Conservation (phyloP, 1,140 invertebrate species). For the Drosophila carrolli region DNA sequence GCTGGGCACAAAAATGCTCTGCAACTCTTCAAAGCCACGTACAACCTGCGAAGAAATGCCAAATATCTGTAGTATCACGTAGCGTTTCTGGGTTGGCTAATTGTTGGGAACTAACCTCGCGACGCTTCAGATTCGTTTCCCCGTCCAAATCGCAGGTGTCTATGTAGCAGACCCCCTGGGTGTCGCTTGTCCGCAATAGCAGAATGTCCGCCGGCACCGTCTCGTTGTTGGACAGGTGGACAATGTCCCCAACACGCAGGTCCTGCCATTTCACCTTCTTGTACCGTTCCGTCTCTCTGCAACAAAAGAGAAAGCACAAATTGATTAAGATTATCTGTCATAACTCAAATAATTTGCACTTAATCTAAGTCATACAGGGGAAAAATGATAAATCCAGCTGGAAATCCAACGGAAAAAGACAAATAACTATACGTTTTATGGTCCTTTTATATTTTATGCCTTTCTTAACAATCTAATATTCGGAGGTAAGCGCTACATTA, state of each 20-base stretch:
- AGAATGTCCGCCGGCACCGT: slow-evolving; percentile 98
- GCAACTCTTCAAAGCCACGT: slow-evolving; percentile 86
- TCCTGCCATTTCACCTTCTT: slow-evolving; percentile 95
- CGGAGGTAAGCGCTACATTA: too few relatives aligned
- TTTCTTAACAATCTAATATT: too few relatives aligned
- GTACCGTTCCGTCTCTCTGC: slow-evolving; percentile 92
- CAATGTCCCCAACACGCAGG: slow-evolving; percentile 96
- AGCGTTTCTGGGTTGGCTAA: slow-evolving; percentile 6
- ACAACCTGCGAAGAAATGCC: slow-evolving; percentile 64
- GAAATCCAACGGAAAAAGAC: neutral
- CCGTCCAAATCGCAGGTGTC: slow-evolving; percentile 99
- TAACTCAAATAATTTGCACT: slow-evolving; percentile 1
- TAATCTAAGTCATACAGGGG: neutral
- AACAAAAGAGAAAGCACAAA: slow-evolving; percentile 3
- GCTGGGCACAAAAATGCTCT: slow-evolving; percentile 90
- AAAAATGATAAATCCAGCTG: neutral
- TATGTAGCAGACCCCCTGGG: slow-evolving; percentile 97
- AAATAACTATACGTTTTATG: too few relatives aligned
- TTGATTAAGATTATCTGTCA: slow-evolving; percentile 7
- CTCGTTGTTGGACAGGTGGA: slow-evolving; percentile 98
- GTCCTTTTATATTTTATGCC: too few relatives aligned
- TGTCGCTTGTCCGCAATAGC: slow-evolving; percentile 94
- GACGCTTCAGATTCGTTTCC: slow-evolving; percentile 99
- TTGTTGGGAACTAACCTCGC: slow-evolving; percentile 88
- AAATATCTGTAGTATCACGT: slow-evolving; percentile 43